Evolutionary conservation across 2,888 invertebrate species (phyloP), one percentile per base, ranked within the genome.

Genomic region (Amiota mariae): DNA sequence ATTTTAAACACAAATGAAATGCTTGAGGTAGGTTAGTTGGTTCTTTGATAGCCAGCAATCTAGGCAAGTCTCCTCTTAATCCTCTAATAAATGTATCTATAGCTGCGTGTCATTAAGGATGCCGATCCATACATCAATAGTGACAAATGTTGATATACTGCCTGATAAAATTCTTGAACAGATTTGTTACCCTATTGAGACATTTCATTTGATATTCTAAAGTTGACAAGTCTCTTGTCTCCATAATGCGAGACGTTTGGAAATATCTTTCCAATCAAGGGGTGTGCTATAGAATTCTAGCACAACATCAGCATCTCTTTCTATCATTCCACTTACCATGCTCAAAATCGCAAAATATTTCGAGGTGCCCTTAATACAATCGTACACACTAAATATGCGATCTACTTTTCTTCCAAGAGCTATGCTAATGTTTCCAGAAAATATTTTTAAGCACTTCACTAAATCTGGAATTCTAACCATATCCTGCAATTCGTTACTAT

Each of bases 11-110:
- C 2, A 76, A 36, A 4, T 79, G 72, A 20, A 79, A 36, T 1
- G 76, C n/a, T n/a, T n/a, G n/a, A n/a, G n/a, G n/a, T n/a, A n/a
- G n/a, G n/a, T n/a, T n/a, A n/a, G n/a, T n/a, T n/a, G n/a, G n/a
- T n/a, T n/a, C n/a, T n/a, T 71, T 57, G 12, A 79, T 77, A 36
- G 76, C 73, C 10, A 79, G 73, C 10, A 80, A 77, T 48, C 76
- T 72, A 18, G 79, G 76, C 15, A 81, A 63, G 36, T 77, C 75
- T 77, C 15, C 24, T 24, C 24, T 24, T 24, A 24, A 24, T 24
- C 24, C 24, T 24, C 77, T 56, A 15, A 78, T 70, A 67, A 79
- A 80, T 0, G 75, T 76, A 24, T 47, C 77, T 73, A 49, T 78
- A 80, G 0, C 67, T 71, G n/a, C 73, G 46, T 1, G 75, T 75